phyloP scores from a whole-genome alignment of 2,888 invertebrate genomes.

The Patella ulyssiponensis region DNA sequence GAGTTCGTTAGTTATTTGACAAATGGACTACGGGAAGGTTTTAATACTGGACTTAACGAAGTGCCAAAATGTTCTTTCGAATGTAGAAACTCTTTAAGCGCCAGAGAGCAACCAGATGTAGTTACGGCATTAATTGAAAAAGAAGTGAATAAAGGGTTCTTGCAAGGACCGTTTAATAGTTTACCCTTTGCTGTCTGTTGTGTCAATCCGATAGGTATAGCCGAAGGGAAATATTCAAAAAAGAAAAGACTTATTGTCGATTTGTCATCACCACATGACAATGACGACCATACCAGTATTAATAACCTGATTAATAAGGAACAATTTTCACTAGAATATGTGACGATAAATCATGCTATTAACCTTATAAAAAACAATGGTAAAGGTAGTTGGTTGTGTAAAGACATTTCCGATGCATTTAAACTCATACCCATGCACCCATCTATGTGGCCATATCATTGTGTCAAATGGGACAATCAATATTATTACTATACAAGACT shows the following conservation, averaged over 20 bases:
- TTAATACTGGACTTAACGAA: no score
- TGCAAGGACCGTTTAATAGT: neutral
- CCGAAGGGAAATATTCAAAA: neutral
- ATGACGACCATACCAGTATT: neutral
- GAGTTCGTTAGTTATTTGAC: neutral
- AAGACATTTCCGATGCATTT: slow-evolving; percentile 26
- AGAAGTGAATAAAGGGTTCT: neutral
- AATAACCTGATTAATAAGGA: neutral
- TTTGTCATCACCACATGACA: neutral
- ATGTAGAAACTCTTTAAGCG: no score
- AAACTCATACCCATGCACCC: slow-evolving; percentile 11
- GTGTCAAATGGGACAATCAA: slow-evolving; percentile 8
- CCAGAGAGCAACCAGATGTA: neutral
- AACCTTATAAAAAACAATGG: neutral
- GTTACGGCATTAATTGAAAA: neutral
- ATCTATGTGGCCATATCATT: slow-evolving; percentile 2
- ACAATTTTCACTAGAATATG: neutral
- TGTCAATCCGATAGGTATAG: neutral
- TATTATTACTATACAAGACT: slow-evolving; percentile 19
- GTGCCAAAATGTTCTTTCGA: no score
- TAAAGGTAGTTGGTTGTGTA: slow-evolving; percentile 16
- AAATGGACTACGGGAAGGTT: no score
- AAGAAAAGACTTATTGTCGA: neutral
- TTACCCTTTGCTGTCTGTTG: neutral
- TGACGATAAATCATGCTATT: neutral